phyloP scores from a whole-genome alignment of 1,140 invertebrate species.

The Danaus melanippus region DNA sequence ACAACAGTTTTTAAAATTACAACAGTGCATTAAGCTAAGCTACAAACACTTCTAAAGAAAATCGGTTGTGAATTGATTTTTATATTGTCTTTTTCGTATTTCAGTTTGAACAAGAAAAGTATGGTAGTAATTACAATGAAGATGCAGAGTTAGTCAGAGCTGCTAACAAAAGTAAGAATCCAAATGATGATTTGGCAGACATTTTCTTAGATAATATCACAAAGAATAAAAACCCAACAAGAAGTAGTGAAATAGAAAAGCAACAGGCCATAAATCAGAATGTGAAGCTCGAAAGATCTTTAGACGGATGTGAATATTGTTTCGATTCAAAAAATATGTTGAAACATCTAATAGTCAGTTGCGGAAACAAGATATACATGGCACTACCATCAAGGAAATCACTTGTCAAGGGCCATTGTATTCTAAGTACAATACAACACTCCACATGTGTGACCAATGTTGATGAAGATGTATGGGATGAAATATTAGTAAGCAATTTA shows the following conservation, averaged over 20 bases:
- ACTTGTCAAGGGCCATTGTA: slow-evolving; percentile 89
- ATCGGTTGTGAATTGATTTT: too few species aligned
- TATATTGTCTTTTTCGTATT: slow-evolving; percentile 28
- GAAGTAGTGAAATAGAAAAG: slow-evolving; percentile 77
- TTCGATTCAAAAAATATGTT: slow-evolving; percentile 85
- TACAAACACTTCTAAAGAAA: neutral
- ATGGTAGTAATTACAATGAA: slow-evolving; percentile 84
- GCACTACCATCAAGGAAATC: slow-evolving; percentile 85
- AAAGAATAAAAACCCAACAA: slow-evolving; percentile 74
- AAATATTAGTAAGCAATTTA: slow-evolving; percentile 78
- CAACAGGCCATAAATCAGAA: slow-evolving; percentile 83
- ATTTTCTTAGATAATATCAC: slow-evolving; percentile 85
- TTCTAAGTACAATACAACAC: slow-evolving; percentile 90
- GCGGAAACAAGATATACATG: slow-evolving; percentile 87
- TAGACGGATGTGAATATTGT: slow-evolving; percentile 89
- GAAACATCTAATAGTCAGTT: slow-evolving; percentile 90
- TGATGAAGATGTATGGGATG: slow-evolving; percentile 95
- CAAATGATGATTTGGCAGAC: slow-evolving; percentile 88
- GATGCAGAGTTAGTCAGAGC: slow-evolving; percentile 86
- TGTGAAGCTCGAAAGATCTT: slow-evolving; percentile 75
- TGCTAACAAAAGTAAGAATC: slow-evolving; percentile 78
- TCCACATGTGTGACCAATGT: slow-evolving; percentile 81
- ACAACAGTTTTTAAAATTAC: slow-evolving; percentile 1
- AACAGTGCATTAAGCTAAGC: neutral
- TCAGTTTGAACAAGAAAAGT: slow-evolving; percentile 92